A percentile compares a stretch with the other conserved stretches of the same genome.
Conservation (phyloP, 2,113 vertebrate genomes). For the Saguinus imperator region DNA sequence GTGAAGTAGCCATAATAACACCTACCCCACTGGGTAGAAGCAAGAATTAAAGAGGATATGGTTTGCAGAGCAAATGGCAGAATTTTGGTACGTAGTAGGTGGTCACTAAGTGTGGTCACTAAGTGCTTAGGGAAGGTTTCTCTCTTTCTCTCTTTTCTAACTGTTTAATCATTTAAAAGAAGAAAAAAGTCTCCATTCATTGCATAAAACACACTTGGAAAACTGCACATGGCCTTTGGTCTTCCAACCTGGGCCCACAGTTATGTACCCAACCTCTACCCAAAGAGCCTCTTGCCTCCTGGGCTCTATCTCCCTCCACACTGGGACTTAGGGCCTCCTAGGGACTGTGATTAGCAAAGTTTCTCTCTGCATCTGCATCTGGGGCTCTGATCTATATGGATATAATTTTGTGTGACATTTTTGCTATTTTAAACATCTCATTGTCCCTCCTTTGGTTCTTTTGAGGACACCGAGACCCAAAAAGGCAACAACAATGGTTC, state of each 20-base stretch:
- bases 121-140: not conserved
- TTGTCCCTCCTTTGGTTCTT: not conserved
- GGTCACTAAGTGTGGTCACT: not conserved
- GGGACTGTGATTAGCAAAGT: not conserved
- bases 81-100: not conserved
- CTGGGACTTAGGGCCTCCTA: not conserved
- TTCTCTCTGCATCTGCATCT: not conserved
- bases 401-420: not conserved
- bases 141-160: not conserved
- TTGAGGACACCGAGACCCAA: not conserved
- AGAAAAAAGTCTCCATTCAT: too few relatives aligned
- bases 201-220: not conserved
- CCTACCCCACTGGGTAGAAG: not conserved
- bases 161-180: not conserved
- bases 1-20: not conserved
- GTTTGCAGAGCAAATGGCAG: not conserved
- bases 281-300: accelerated
- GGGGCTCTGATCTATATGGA: not conserved
- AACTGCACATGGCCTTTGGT: not conserved
- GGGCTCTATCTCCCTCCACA: not conserved
- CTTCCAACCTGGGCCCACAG: not conserved
- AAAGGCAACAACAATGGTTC: not conserved
- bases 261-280: not conserved
- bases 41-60: not conserved
- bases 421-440: slow-evolving; percentile 13